These are phyloP conservation scores for Halcyon chelicuti DNA, from an alignment of 2,797 vertebrate genomes.

Conservation along the genomic window DNA sequence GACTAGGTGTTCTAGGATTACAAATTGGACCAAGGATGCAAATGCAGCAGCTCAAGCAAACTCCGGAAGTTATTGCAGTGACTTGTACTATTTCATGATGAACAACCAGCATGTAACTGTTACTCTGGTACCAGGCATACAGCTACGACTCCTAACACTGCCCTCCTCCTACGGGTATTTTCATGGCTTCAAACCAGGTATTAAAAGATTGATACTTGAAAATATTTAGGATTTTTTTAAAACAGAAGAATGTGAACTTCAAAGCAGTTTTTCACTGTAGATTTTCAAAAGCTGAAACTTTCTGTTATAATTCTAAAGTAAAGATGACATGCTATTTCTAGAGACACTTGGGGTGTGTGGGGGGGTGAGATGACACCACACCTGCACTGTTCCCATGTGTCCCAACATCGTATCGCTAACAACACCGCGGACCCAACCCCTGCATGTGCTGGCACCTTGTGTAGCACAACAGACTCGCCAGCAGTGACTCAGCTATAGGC, in stretches of 20 bases:
- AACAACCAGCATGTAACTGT: background rate
- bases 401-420: rapidly evolving
- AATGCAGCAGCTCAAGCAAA: constrained; percentile 22
- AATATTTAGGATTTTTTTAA: background rate
- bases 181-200: background rate
- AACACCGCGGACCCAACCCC: background rate
- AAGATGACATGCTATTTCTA: background rate
- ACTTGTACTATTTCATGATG: background rate
- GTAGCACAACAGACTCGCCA: background rate
- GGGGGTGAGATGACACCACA: background rate
- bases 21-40: background rate
- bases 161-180: background rate
- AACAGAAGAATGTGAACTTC: background rate
- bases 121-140: background rate
- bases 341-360: background rate
- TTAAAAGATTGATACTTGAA: background rate
- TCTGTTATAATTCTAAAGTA: background rate
- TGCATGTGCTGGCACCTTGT: background rate
- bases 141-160: background rate
- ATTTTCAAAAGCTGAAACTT: background rate
- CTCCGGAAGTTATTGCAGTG: background rate
- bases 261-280: background rate
- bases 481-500: background rate
- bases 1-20: constrained; percentile 14
- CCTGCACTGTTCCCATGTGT: rapidly evolving